Percentiles rank a stretch among this genome's conserved stretches.
These are phyloP conservation scores for Sarcophaga caerulescens DNA, from an alignment of 2,888 invertebrate species.

Conservation along the genomic window DNA sequence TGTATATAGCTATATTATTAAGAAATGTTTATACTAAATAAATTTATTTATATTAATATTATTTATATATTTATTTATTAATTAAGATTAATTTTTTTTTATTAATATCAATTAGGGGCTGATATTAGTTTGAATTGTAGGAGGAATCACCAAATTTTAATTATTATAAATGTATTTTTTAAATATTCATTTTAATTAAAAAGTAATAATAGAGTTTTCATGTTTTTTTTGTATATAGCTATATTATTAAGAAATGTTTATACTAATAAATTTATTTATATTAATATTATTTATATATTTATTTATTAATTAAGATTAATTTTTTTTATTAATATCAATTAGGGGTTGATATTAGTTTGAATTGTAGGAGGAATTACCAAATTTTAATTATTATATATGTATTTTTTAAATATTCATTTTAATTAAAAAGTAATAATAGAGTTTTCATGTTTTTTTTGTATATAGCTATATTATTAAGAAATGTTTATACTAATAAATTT, in stretches of 20 bases:
- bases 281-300: conserved; percentile 8
- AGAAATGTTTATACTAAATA: background rate
- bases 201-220: background rate
- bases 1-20: too few relatives aligned
- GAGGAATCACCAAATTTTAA: background rate
- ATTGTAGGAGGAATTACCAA: background rate
- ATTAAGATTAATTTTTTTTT: background rate
- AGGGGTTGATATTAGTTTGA: background rate
- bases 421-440: conserved; percentile 27
- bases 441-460: conserved; percentile 55
- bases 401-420: background rate
- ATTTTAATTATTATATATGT: background rate
- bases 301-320: background rate
- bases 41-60: background rate
- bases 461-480: conserved; percentile 1
- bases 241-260: background rate
- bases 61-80: background rate
- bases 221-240: conserved; percentile 50
- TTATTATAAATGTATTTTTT: background rate
- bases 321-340: background rate
- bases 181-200: conserved; percentile 7
- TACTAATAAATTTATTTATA: conserved; percentile 19
- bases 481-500: conserved; percentile 42
- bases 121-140: background rate
- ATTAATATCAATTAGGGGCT: background rate